Evolutionary conservation across 2,113 vertebrate genomes (phyloP), one percentile per base, ranked within the genome.

Genomic region (Colistium nudipinnis): DNA sequence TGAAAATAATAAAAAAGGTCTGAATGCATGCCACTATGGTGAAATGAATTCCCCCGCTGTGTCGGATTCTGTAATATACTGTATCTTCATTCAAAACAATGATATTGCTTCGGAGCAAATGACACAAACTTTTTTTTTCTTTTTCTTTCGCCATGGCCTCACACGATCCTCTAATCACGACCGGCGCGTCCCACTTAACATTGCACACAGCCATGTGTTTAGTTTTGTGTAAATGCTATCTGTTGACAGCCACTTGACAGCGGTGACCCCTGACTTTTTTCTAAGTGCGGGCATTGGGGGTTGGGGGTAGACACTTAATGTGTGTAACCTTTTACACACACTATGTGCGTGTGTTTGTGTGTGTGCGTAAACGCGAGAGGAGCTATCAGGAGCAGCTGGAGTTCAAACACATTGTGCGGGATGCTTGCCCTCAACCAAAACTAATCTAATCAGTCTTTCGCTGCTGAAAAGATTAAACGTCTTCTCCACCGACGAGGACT

Each of bases 161-260:
- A 48, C 20, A 11, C 16, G 1, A 63, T 77, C 63, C 49, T 70
- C 56, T 72, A 67, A 80, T 81, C 81, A 74, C 78, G 52, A 83
- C 84, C 83, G 81, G 86, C n/a, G 13, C 63, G 47, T 84, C 80
- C 80, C 80, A 90, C 87, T 91, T 93, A 91, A 91, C 88, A 87
- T 90, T 80, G 80, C 62, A 55, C 82, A 63, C 25, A 82, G 87
- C 84, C 83, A 83, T 91, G 83, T 89, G 92, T 83, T 90, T 89
- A 71, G 83, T 76, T 90, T 89, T 70, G 83, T 76, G 70, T 85
- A 87, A 93, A 91, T 81, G 79, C 70, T 87, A 86, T 88, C 89
- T 87, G 90, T 90, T 92, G 92, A 94, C 91, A 92, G 91, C 87
- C 83, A 92, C 92, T 92, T 92, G 88, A 91, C 92, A 93, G 91